Conservation (phyloP, 1,140 invertebrate genomes). For the Zaprionus ornatus region DNA sequence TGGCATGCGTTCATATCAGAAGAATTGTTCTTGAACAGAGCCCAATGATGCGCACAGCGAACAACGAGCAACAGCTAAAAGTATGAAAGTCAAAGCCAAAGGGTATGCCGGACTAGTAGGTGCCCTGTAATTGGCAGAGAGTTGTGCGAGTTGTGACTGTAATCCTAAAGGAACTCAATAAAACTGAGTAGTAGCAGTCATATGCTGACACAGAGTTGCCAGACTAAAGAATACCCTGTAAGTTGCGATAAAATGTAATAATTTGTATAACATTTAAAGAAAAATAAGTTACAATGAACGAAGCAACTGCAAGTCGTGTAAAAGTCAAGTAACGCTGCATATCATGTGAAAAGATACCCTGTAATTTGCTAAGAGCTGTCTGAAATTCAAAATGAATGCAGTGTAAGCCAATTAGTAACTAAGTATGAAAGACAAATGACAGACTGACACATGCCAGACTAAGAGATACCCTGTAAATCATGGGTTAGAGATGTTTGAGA, state of each 20-base stretch:
- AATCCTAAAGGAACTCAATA: no score
- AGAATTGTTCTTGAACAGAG: conserved; percentile 55
- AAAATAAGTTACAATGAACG: not conserved
- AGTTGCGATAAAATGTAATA: not conserved
- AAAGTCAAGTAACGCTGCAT: not conserved
- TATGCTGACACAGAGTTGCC: no score
- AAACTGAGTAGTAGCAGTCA: no score
- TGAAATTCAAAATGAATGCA: not conserved
- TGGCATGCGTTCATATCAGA: conserved; percentile 11
- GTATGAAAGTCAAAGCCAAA: not conserved
- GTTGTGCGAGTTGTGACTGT: no score
- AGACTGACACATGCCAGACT: not conserved
- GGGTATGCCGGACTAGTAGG: not conserved
- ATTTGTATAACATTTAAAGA: accelerated
- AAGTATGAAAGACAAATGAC: no score
- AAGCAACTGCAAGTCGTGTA: not conserved
- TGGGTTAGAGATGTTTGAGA: no score
- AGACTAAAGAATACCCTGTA: not conserved
- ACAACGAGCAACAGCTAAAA: conserved; percentile 37
- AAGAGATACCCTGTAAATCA: not conserved
- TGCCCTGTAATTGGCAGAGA: not conserved
- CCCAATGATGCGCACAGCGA: conserved; percentile 42
- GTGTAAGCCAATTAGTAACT: not conserved
- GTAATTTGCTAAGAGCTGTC: not conserved
- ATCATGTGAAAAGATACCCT: not conserved